Evolutionary conservation across 2,797 vertebrate genomes (phyloP), one percentile per base, ranked within the genome.

Genomic region (Macrochelys suwanniensis): DNA sequence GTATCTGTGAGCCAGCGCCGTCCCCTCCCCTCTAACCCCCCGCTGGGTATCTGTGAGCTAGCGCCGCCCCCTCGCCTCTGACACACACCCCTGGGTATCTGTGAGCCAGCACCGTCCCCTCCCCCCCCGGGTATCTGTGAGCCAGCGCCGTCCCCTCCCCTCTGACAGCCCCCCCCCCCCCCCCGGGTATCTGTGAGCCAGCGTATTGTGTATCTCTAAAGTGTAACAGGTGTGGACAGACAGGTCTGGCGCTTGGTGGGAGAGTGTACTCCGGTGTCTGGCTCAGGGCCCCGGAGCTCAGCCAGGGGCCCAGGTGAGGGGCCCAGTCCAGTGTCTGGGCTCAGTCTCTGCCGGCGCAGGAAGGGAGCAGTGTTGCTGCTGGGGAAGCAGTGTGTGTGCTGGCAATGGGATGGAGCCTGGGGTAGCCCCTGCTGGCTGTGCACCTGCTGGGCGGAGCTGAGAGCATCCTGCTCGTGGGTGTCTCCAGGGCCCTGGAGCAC

Each of bases 41-140:
- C 53, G 13, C 51, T 6, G 5, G 5, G 56, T 57, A 57, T 26
- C 56, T 57, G 25, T 25, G 10, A 56, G 56, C 56, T 33, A 65
- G 28, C 16, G 16, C 2, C 4, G 16, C 21, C n/a, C 16, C 33
- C n/a, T 19, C 15, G 3, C 7, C 65, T 4, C 28, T 25, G 5
- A 47, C n/a, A 47, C 47, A 28, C 10, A 11, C 4, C 26, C 28
- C 56, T 26, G 8, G 59, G 12, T 59, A 25, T 28, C 57, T 28
- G 26, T 28, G 57, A 25, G 57, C 9, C 11, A 47, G 26, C 28
- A 26, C 23, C 57, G 5, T 54, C 19, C 53, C 19, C 19, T 19
- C 13, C 17, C 19, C 7, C 25, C 11, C 25, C 10, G 3, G 1
- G 54, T 54, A 28, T 57, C 56, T 28, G 56, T 57, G 56, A 57